phyloP scores from a whole-genome alignment of 2,797 vertebrate species.

The Coregonus ussuriensis region DNA sequence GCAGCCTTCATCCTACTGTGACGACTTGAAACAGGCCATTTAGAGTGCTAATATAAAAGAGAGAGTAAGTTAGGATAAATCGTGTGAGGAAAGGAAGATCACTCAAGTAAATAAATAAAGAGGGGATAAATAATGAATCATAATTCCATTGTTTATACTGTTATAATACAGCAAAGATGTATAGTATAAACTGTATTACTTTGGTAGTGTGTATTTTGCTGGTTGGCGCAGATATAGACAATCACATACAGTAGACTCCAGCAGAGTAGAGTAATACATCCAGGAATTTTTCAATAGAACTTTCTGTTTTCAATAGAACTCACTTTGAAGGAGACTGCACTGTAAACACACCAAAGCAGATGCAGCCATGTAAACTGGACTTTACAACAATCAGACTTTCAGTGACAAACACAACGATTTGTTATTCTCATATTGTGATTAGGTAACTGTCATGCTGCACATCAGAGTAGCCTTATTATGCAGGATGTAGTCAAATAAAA shows the following conservation, averaged over 20 bases:
- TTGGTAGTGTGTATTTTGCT: neutral
- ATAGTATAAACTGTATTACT: neutral
- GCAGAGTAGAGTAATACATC: too few relatives aligned
- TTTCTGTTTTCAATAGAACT: too few relatives aligned
- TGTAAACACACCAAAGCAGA: slow-evolving; percentile 55
- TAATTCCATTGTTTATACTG: too few relatives aligned
- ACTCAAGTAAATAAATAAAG: neutral
- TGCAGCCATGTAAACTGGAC: slow-evolving; percentile 52
- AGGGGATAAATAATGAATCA: neutral
- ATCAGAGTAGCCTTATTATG: slow-evolving; percentile 74
- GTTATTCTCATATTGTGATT: slow-evolving; percentile 67
- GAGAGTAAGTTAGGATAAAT: neutral
- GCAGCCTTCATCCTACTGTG: slow-evolving; percentile 5
- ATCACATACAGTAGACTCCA: too few relatives aligned
- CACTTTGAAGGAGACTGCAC: slow-evolving; percentile 22
- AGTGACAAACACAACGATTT: slow-evolving; percentile 66
- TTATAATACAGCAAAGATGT: neutral
- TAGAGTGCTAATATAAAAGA: slow-evolving; percentile 1
- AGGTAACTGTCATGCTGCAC: slow-evolving; percentile 68
- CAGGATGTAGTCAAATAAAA: slow-evolving; percentile 71
- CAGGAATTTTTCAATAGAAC: too few relatives aligned
- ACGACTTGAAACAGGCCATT: slow-evolving; percentile 4
- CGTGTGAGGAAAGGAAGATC: neutral
- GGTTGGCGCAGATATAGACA: neutral
- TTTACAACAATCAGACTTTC: slow-evolving; percentile 68